A percentile compares a stretch with the other conserved stretches of the same genome.
These are phyloP conservation scores for Phrynocephalus guinanensis DNA, from an alignment of 2,797 vertebrate species.

Conservation along the genomic window DNA sequence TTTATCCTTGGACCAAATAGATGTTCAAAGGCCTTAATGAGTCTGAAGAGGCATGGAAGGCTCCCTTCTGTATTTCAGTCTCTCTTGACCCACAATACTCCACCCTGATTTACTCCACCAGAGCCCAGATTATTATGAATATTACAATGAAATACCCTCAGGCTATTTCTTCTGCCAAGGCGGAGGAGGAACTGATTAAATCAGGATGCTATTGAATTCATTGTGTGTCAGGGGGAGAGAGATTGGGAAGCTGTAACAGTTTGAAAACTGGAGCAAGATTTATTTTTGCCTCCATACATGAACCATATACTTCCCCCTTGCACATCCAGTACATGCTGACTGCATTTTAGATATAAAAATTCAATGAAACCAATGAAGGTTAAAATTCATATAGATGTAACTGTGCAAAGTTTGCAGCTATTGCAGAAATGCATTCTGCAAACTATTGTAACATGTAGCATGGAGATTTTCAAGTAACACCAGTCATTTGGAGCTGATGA, in stretches of 20 bases:
- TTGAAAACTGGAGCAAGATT: not conserved
- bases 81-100: not conserved
- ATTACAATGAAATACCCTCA: conserved; percentile 36
- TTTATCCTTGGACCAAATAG: conserved; percentile 11
- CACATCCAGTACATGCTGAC: not conserved
- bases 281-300: not conserved
- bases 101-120: not conserved
- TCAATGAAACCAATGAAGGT: conserved; percentile 32
- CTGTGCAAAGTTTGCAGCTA: not conserved
- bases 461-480: no score
- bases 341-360: not conserved
- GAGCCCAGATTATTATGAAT: conserved; percentile 18
- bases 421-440: not conserved
- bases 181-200: conserved; percentile 7
- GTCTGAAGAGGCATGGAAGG: not conserved
- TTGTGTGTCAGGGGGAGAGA: not conserved
- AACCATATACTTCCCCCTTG: not conserved
- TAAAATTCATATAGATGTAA: not conserved
- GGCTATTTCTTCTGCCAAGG: conserved; percentile 26
- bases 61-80: not conserved
- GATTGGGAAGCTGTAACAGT: not conserved
- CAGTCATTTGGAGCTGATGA: no score
- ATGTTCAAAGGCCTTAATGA: conserved; percentile 32
- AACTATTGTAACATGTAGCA: no score
- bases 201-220: not conserved